phyloP scores from a whole-genome alignment of 2,797 vertebrate species.

The Anolis apletophallus region DNA sequence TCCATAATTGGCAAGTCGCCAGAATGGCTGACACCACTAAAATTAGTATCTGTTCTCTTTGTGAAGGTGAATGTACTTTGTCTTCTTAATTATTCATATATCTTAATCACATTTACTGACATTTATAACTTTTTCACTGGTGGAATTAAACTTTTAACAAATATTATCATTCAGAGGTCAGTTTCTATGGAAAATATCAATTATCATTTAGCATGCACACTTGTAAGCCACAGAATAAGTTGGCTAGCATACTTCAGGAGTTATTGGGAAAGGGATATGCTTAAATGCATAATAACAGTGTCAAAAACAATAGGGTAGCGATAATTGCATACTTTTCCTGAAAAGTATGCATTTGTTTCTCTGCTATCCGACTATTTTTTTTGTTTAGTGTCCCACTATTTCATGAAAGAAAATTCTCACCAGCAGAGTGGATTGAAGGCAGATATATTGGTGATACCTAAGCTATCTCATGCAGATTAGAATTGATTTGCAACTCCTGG shows the following conservation, averaged over 20 bases:
- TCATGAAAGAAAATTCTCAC: not conserved
- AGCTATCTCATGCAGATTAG: not conserved
- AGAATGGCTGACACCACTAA: constrained; percentile 7
- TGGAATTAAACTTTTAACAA: not conserved
- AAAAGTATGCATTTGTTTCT: not conserved
- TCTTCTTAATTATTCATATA: constrained; percentile 10
- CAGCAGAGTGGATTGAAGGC: not conserved
- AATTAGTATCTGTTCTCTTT: not conserved
- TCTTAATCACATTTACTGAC: constrained; percentile 17
- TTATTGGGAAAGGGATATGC: not conserved
- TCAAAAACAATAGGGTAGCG: not conserved
- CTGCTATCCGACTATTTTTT: too few relatives aligned
- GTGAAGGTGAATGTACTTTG: constrained; percentile 18
- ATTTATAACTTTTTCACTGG: not conserved
- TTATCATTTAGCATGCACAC: not conserved
- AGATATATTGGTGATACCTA: not conserved
- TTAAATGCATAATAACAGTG: not conserved
- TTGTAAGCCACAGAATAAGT: not conserved
- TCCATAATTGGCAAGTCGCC: not conserved
- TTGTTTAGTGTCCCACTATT: not conserved
- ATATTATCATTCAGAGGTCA: constrained; percentile 7
- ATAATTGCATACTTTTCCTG: not conserved
- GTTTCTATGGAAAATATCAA: not conserved
- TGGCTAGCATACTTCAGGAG: not conserved
- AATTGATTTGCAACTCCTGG: not conserved